phyloP scores from a whole-genome alignment of 2,797 vertebrate genomes.

The Labroides dimidiatus region DNA sequence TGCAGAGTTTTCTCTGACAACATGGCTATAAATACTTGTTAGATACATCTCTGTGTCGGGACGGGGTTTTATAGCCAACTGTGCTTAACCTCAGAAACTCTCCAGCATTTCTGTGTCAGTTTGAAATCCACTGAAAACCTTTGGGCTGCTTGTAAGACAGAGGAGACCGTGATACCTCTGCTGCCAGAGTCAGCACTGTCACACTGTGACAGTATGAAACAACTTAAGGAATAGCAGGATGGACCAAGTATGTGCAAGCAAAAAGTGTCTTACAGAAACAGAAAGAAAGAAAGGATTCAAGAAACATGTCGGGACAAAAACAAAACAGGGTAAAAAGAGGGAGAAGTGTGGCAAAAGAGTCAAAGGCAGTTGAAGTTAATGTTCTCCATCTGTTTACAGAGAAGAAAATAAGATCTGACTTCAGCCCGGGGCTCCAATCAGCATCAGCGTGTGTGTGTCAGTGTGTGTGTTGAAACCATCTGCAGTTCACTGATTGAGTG shows the following conservation, averaged over 20 bases:
- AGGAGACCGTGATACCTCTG: not conserved
- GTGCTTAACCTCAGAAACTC: not conserved
- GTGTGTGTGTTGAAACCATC: conserved; percentile 20
- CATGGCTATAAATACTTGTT: not conserved
- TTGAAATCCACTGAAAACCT: not conserved
- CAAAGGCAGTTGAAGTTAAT: conserved; percentile 29
- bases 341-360: conserved; percentile 17
- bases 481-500: conserved; percentile 45
- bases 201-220: not conserved
- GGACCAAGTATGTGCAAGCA: not conserved
- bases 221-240: not conserved
- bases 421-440: conserved; percentile 48
- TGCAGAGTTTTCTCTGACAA: not conserved
- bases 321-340: not conserved
- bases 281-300: not conserved
- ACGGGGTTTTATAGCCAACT: too few species aligned
- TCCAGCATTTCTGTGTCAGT: conserved; percentile 2
- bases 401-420: conserved; percentile 46
- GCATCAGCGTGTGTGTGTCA: conserved; percentile 28
- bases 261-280: not conserved
- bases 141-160: not conserved
- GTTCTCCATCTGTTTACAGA: conserved; percentile 43
- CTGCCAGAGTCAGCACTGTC: not conserved
- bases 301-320: not conserved
- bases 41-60: not conserved